These are phyloP conservation scores for Plutella xylostella DNA, from an alignment of 2,888 invertebrate species.

Conservation along the genomic window DNA sequence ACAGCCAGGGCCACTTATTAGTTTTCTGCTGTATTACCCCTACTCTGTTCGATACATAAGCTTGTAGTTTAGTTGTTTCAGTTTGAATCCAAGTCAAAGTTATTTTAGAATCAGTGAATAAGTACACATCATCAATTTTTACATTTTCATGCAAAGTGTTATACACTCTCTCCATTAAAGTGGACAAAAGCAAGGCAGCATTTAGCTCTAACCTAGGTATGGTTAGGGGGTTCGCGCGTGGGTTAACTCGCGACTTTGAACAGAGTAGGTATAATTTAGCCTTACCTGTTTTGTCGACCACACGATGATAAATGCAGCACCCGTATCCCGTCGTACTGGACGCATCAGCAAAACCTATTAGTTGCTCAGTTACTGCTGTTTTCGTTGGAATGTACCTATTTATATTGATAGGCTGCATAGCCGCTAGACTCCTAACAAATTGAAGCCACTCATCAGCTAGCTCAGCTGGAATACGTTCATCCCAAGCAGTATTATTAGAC, in stretches of 20 bases:
- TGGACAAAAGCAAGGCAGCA: slow-evolving; percentile 15
- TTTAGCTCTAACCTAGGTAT: slow-evolving; percentile 17
- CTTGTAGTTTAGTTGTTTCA: slow-evolving; percentile 10
- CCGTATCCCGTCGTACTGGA: slow-evolving; percentile 14
- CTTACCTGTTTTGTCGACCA: slow-evolving; percentile 10
- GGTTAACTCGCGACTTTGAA: slow-evolving; percentile 15
- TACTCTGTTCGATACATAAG: slow-evolving; percentile 19
- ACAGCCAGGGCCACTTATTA: slow-evolving; percentile 11
- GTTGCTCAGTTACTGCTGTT: neutral
- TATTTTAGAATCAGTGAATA: slow-evolving; percentile 19
- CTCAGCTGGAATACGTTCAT: slow-evolving; percentile 3
- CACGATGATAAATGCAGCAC: slow-evolving; percentile 16
- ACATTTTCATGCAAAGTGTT: slow-evolving; percentile 9
- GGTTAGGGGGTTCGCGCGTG: slow-evolving; percentile 7
- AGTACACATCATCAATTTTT: slow-evolving; percentile 8
- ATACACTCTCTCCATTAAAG: slow-evolving; percentile 10
- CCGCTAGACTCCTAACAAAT: slow-evolving; percentile 9
- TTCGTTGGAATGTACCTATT: neutral
- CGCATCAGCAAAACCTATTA: slow-evolving; percentile 16
- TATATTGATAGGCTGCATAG: slow-evolving; percentile 12
- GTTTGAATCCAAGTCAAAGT: slow-evolving; percentile 18
- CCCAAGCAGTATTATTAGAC: slow-evolving; percentile 11
- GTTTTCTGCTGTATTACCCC: slow-evolving; percentile 12
- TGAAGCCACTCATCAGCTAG: slow-evolving; percentile 9
- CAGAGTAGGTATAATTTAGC: slow-evolving; percentile 11